phyloP scores from a whole-genome alignment of 2,113 vertebrate genomes.

The Dicrurus megarhynchus region DNA sequence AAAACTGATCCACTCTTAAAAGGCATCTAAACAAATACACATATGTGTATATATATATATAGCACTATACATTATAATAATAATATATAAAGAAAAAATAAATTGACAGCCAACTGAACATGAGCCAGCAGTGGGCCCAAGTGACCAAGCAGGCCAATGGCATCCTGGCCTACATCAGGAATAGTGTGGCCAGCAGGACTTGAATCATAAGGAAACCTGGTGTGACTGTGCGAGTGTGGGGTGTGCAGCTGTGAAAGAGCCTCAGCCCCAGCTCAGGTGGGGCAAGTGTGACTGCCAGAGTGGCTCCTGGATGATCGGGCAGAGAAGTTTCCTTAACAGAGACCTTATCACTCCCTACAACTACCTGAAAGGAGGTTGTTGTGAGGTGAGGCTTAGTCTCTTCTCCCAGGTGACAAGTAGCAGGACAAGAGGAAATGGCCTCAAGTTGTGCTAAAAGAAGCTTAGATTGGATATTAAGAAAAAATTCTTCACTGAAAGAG shows the following conservation, averaged over 20 bases:
- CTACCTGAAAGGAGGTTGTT: neutral
- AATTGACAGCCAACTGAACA: neutral
- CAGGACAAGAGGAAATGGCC: neutral
- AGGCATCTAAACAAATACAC: neutral
- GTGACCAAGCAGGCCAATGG: neutral
- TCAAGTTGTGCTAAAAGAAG: no score
- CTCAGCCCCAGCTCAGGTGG: neutral
- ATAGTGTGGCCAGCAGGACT: neutral
- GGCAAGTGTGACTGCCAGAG: no score
- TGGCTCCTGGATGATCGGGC: rapidly evolving
- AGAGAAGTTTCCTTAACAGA: neutral
- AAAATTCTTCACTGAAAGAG: neutral
- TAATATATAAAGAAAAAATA: neutral
- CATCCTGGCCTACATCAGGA: neutral
- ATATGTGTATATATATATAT: no score
- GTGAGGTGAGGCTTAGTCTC: rapidly evolving
- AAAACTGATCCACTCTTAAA: neutral
- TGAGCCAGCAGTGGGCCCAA: neutral
- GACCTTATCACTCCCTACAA: neutral
- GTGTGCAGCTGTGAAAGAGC: neutral
- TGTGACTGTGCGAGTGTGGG: no score
- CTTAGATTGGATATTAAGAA: neutral
- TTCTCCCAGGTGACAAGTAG: neutral
- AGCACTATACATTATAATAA: no score
- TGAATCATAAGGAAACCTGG: neutral